Evolutionary conservation across 2,113 vertebrate species (phyloP).

Genomic region (Numenius arquata): DNA sequence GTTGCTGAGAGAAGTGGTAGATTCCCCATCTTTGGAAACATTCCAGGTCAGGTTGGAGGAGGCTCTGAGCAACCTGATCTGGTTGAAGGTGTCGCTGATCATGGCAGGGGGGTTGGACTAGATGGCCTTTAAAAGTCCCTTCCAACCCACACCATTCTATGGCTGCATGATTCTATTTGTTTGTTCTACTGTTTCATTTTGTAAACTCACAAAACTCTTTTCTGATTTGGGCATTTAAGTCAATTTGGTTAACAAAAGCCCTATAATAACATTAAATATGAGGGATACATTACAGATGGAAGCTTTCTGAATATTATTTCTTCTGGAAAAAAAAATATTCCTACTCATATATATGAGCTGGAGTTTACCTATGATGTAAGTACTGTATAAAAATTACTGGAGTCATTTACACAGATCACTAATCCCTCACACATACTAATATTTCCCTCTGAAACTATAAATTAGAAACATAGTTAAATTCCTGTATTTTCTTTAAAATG

Average conservation of each 20-base stretch:
- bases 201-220: not conserved
- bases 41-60: not conserved
- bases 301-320: not conserved
- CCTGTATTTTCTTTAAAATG: conserved; percentile 30
- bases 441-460: conserved; percentile 23
- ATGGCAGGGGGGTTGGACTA: not conserved
- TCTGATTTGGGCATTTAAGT: not conserved
- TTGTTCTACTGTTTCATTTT: not conserved
- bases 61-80: not conserved
- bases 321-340: not conserved
- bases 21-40: not conserved
- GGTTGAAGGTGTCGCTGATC: not conserved
- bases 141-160: not conserved
- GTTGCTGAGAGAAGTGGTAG: not conserved
- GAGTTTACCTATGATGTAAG: not conserved
- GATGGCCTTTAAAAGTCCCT: not conserved
- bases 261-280: not conserved
- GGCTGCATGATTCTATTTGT: not conserved
- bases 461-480: conserved; percentile 27
- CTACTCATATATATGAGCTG: not conserved
- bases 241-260: not conserved
- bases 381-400: not conserved
- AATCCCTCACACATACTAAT: conserved; percentile 44
- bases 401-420: conserved; percentile 6
- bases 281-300: not conserved